Conservation (phyloP, 2,797 vertebrate species). For the Mustela erminea region DNA sequence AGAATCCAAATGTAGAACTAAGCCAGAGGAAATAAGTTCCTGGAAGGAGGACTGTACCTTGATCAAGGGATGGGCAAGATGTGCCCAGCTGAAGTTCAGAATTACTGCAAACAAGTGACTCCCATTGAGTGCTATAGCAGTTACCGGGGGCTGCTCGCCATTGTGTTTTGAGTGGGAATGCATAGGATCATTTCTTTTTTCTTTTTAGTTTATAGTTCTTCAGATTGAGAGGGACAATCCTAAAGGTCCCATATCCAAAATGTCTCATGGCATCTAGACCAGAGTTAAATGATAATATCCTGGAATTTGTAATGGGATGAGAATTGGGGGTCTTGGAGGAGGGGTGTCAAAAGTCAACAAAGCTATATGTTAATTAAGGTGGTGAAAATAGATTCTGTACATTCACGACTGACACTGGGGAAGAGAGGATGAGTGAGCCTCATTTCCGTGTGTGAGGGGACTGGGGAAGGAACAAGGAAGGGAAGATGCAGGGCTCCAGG, state of each 20-base stretch:
- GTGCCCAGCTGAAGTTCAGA: not conserved
- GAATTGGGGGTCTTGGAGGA: not conserved
- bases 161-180: not conserved
- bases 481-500: not conserved
- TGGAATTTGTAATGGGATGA: not conserved
- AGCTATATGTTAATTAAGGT: not conserved
- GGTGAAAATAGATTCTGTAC: not conserved
- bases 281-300: not conserved
- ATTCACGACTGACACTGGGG: not conserved
- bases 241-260: not conserved
- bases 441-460: not conserved
- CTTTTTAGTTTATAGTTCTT: not conserved
- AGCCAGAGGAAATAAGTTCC: not conserved
- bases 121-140: not conserved
- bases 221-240: not conserved
- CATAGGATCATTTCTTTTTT: conserved; percentile 4
- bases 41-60: not conserved
- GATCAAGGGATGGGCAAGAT: not conserved
- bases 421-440: not conserved
- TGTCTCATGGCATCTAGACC: not conserved
- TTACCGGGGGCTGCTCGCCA: fast-evolving
- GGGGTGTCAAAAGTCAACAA: not conserved
- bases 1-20: not conserved
- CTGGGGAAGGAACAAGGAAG: no score
- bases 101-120: not conserved